Percentiles rank a stretch among this genome's conserved stretches.
phyloP scores from a whole-genome alignment of 2,888 invertebrate genomes.

The Torymus tubicola region DNA sequence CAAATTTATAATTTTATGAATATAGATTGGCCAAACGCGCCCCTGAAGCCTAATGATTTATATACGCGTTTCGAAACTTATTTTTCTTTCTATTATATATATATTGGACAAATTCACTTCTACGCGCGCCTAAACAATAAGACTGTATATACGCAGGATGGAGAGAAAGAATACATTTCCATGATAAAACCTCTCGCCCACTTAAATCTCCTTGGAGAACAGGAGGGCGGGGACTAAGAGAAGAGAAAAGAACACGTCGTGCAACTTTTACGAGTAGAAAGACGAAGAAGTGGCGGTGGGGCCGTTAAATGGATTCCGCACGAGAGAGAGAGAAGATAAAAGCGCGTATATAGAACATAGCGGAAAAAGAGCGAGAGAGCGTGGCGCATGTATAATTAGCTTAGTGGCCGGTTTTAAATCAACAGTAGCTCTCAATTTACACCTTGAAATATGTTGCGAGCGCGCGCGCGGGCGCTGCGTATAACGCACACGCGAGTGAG shows the following conservation, averaged over 20 bases:
- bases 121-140: too few relatives aligned
- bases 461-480: not conserved
- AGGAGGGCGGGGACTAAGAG: not conserved
- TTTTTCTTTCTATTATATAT: too few relatives aligned
- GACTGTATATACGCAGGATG: too few relatives aligned
- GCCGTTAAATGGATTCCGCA: too few relatives aligned
- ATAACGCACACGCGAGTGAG: not conserved
- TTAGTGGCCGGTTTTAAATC: conserved; percentile 33
- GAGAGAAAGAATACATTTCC: not conserved
- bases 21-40: too few relatives aligned
- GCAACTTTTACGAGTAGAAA: too few relatives aligned
- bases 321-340: not conserved
- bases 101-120: too few relatives aligned
- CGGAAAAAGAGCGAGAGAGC: not conserved
- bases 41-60: too few relatives aligned
- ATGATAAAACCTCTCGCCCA: conserved; percentile 11
- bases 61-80: too few relatives aligned
- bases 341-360: not conserved
- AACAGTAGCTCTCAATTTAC: conserved; percentile 52
- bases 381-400: conserved; percentile 36
- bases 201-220: not conserved
- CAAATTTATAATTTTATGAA: too few relatives aligned
- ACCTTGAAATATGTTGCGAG: conserved; percentile 38
- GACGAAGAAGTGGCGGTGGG: too few relatives aligned
- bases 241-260: not conserved